Conservation (phyloP, 2,888 invertebrate species). For the Itoplectis maculator region DNA sequence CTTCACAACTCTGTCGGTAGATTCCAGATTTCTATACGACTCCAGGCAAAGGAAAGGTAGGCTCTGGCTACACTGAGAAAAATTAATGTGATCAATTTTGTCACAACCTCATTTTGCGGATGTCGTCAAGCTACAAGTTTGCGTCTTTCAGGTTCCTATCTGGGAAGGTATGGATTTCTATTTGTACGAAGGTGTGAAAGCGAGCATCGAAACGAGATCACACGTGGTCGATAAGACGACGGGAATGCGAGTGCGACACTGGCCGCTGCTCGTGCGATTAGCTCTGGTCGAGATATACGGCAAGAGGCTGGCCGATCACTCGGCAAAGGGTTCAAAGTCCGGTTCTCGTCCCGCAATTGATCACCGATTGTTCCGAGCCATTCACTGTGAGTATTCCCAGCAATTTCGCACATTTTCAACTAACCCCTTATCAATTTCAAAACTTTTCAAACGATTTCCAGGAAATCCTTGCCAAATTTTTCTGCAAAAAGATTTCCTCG, state of each 20-base stretch:
- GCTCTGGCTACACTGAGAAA: too few relatives aligned
- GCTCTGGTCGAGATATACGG: constrained; percentile 30
- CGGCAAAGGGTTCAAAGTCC: constrained; percentile 22
- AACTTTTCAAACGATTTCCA: not conserved
- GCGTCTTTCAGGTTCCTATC: constrained; percentile 13
- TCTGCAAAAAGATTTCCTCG: not conserved
- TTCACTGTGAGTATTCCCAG: constrained; percentile 8
- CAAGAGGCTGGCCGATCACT: constrained; percentile 23
- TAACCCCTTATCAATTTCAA: not conserved
- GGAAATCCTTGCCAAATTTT: not conserved
- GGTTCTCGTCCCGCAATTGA: constrained; percentile 29
- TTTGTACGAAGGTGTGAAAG: constrained; percentile 22
- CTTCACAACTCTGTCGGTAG: not conserved
- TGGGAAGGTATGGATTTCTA: constrained; percentile 33
- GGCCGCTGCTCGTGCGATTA: constrained; percentile 23
- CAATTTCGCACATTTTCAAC: not conserved
- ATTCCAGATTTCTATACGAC: constrained; percentile 25
- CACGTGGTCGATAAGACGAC: constrained; percentile 19
- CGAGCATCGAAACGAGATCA: constrained; percentile 3
- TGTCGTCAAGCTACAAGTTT: not conserved
- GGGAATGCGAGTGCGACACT: constrained; percentile 2
- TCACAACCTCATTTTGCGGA: not conserved
- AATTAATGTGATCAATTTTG: not conserved
- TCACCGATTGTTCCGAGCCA: constrained; percentile 30
- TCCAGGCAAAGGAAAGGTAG: constrained; percentile 34